Percentiles rank a stretch among this genome's conserved stretches.
phyloP scores from a whole-genome alignment of 2,113 vertebrate species.

The Sciurus niger region DNA sequence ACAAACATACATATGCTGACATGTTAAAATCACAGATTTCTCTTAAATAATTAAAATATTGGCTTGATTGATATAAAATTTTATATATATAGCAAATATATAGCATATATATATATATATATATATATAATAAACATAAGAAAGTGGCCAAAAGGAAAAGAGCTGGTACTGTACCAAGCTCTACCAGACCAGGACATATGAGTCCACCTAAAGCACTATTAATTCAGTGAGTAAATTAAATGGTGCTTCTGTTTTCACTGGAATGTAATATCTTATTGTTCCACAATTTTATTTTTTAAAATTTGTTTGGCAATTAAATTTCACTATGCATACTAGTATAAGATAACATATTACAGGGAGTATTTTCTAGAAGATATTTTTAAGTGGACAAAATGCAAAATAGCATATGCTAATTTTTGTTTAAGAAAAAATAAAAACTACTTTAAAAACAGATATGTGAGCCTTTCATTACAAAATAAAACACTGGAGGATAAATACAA shows the following conservation, averaged over 20 bases:
- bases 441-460: neutral
- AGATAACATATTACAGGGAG: neutral
- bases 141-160: neutral
- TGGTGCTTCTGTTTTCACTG: neutral
- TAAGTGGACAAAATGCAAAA: neutral
- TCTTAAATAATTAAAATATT: neutral
- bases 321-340: neutral
- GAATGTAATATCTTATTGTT: neutral
- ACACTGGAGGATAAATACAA: neutral
- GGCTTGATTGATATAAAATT: neutral
- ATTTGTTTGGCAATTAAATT: neutral
- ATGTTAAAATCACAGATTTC: neutral
- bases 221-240: slow-evolving; percentile 42
- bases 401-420: neutral
- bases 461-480: neutral
- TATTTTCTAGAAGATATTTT: neutral
- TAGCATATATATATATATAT: too few relatives aligned
- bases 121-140: neutral
- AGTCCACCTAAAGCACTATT: neutral
- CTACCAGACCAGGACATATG: neutral
- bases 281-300: neutral
- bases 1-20: fast-evolving
- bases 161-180: neutral
- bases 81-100: too few relatives aligned
- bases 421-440: neutral